Base-by-base conservation (phyloP, 2,113 vertebrate species). In the Alaudala cheleensis region DNA sequence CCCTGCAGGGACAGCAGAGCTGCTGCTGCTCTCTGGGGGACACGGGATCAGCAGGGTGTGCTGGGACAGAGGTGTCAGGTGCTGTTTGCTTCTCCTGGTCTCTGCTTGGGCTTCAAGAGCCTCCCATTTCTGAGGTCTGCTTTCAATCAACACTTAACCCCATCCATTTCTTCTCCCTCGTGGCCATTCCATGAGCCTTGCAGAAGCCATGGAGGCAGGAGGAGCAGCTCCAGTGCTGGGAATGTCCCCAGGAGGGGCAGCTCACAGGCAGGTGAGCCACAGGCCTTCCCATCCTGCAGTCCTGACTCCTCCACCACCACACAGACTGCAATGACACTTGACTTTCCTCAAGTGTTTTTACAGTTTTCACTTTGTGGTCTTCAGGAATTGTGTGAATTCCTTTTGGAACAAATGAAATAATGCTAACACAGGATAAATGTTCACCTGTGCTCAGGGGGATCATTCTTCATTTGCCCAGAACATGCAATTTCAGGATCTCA, bases 261-360 rank as follows among this genome's bases (percentile, higher is more conserved):
- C 51, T 37, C 51, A 25, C 31, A 34, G 37, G 31, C 39, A 44
- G 9, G 50, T 45, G 76, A 65, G 49, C 42, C 51, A 39, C 44
- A 42, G 44, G 2, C 17, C 49, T 16, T 10, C 37, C 26, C 39
- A 26, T 4, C 5, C 1, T 22, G 49, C 81, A 39, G 20, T 14
- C 77, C 22, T 39, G 34, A 22, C 49, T 39, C 26, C 18, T 49
- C 42, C 44, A 1, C 0, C 3, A 3, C 1, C 5, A 79, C 7
- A 21, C 22, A 29, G 12, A 6, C 9, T 49, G 44, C 4, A 50
- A 34, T 2, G 10, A 81, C 29, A 51, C 17, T n/a, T 28, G 23
- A 18, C 39, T 78, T 64, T 65, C 14, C 45, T 54, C 14, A 71
- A 33, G 9, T 12, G 26, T 40, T 90, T 49, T 49, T 60, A 11